Evolutionary conservation across 2,113 vertebrate species (phyloP).

Genomic region (Puntigrus tetrazona): DNA sequence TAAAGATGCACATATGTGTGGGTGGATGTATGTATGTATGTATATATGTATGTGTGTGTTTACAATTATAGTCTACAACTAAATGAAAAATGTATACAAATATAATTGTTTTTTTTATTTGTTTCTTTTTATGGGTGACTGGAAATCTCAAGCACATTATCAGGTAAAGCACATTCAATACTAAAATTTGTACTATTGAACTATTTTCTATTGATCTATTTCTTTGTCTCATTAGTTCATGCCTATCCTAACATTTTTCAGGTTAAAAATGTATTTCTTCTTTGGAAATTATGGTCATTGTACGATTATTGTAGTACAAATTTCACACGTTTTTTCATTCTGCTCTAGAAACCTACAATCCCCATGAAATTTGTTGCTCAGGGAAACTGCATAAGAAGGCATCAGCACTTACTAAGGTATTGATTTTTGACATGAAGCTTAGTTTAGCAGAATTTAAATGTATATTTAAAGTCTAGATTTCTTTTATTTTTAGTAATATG

Average conservation of each 20-base stretch:
- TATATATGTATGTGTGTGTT: no score
- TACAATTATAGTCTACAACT: no score
- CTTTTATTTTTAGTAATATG: background rate
- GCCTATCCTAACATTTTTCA: background rate
- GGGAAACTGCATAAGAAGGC: background rate
- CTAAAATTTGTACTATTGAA: no score
- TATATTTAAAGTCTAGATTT: no score
- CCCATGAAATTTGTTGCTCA: background rate
- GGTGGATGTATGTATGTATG: no score
- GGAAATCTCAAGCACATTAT: background rate
- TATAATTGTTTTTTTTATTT: no score
- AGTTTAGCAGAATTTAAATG: background rate
- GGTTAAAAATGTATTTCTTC: background rate
- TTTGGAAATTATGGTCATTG: background rate
- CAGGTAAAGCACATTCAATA: constrained; percentile 9
- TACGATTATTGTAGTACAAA: background rate
- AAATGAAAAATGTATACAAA: no score
- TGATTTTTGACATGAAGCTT: background rate
- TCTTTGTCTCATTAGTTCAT: background rate
- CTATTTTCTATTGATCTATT: background rate
- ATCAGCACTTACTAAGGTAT: background rate
- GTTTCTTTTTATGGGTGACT: background rate
- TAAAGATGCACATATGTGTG: no score
- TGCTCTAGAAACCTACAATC: background rate
- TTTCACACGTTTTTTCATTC: background rate